Evolutionary conservation across 1,140 invertebrate genomes (phyloP), one percentile per base, ranked within the genome.

Genomic region (Cecropterus lyciades): DNA sequence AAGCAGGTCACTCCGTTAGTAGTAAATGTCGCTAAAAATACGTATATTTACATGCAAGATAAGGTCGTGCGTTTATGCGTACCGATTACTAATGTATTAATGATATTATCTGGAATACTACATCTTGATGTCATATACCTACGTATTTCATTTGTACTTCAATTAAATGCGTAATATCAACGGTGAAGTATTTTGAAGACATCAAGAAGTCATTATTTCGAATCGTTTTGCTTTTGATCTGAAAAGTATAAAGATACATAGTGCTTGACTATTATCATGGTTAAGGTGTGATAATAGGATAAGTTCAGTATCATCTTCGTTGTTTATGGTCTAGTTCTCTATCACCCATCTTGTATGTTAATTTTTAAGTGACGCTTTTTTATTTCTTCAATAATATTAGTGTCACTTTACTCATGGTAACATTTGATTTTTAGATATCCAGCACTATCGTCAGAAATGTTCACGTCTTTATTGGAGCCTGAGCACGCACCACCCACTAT

Each of bases 401-500:
- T 5, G 27, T 30, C 3, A 8, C 27, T 30, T 30, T 30, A 30
- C 3, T 30, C 27, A 30, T 24, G 20, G 10, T 27, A 2, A 20
- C 20, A 62, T 43, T 72, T 20, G 17, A 27, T 51, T 80, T 77
- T 0, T 75, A 93, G 93, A 63, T 94, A 94, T 62, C 93, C 94
- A 51, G 95, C 96, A 0, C 76, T 98, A 17, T 93, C 95, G 16
- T 96, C 95, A 0, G 97, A 98, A 80, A 94, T 97, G 73, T 97
- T 97, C 80, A 97, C 96, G n/a, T 94, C 96, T 0, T 84, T 98
- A 5, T 81, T 98, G 56, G 95, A 96, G 74, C 95, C 96, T 0
- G 93, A 95, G 0, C 75, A 84, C 49, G 77, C 80, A 5, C 85
- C 93, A 14, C 85, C 92, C 1, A 65, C 74, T 0, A 76, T 82